Conservation (phyloP, 2,113 vertebrate genomes). For the Seriola quinqueradiata region DNA sequence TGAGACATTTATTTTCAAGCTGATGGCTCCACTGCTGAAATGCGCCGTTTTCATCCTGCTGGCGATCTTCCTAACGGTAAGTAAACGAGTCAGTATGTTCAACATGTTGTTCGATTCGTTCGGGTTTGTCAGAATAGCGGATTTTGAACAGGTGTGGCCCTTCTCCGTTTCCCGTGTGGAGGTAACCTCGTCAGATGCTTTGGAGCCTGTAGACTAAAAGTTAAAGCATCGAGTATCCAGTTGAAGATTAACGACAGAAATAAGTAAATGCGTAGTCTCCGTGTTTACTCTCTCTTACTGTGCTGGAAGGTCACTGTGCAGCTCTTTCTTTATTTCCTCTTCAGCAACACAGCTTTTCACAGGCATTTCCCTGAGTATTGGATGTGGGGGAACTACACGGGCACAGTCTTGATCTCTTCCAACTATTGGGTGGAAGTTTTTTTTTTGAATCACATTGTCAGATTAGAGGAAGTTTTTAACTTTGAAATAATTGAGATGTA, state of each 20-base stretch:
- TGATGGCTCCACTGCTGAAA: constrained; percentile 60
- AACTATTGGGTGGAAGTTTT: neutral
- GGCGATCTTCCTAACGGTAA: constrained; percentile 57
- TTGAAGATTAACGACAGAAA: neutral
- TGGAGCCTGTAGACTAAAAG: neutral
- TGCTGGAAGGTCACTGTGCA: neutral
- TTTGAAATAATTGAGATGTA: neutral
- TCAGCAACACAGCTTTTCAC: no score
- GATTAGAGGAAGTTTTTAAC: neutral
- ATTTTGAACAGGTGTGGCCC: constrained; percentile 59
- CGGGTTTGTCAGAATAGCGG: neutral
- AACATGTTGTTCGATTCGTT: no score
- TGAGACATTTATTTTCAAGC: neutral
- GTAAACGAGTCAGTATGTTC: neutral
- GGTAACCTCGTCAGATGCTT: neutral
- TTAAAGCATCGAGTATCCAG: neutral
- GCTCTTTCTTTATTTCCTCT: neutral
- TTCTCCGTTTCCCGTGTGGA: neutral
- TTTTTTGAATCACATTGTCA: neutral
- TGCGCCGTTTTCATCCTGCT: constrained; percentile 36
- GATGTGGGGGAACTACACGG: no score
- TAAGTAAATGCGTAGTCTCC: neutral
- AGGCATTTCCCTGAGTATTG: neutral
- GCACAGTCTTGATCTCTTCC: neutral
- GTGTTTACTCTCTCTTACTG: neutral